Conservation (phyloP, 2,113 vertebrate genomes). For the Lanius ludovicianus region DNA sequence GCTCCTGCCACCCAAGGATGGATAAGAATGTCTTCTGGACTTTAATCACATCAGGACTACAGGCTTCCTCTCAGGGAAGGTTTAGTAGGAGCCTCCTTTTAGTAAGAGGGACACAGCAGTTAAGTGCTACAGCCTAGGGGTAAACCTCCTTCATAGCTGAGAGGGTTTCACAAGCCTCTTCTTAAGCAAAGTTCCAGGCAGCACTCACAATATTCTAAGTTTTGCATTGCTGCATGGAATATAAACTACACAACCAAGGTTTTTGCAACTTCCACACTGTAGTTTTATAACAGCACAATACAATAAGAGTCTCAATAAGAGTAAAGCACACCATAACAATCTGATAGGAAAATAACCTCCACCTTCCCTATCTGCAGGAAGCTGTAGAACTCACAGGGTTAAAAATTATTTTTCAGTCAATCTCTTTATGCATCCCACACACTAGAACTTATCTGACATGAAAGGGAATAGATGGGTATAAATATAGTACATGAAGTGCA, state of each 20-base stretch:
- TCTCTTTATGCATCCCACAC: neutral
- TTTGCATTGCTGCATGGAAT: neutral
- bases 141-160: neutral
- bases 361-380: neutral
- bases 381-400: neutral
- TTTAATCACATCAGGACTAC: neutral
- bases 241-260: neutral
- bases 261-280: neutral
- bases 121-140: neutral
- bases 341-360: neutral
- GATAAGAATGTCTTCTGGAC: neutral
- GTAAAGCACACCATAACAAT: neutral
- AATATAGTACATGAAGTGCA: slow-evolving; percentile 34
- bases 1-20: neutral
- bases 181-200: neutral
- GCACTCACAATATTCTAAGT: neutral
- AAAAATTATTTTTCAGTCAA: slow-evolving; percentile 17
- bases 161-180: neutral
- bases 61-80: neutral
- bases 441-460: slow-evolving; percentile 39
- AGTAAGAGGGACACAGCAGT: neutral
- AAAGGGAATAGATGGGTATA: neutral
- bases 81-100: neutral
- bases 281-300: neutral
- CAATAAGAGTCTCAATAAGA: neutral